Evolutionary conservation across 2,888 invertebrate genomes (phyloP).

Genomic region (Allygus modestus): DNA sequence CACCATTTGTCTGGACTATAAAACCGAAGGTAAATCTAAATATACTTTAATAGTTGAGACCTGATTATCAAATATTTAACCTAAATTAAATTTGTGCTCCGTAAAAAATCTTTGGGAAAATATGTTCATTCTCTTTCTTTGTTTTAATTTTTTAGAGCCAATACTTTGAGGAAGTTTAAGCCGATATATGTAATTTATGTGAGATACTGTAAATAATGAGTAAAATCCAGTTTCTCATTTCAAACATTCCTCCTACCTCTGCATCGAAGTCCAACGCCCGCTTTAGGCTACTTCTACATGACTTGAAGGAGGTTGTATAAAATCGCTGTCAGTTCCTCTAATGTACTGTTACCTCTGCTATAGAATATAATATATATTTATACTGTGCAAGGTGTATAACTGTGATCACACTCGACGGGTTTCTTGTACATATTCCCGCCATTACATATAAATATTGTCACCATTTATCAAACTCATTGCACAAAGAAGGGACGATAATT

Average conservation of each 20-base stretch:
- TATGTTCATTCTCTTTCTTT: no score
- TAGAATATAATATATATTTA: conserved; percentile 31
- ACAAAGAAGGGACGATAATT: conserved; percentile 23
- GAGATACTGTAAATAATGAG: background rate
- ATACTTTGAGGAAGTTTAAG: background rate
- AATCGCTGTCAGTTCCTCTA: conserved; percentile 39
- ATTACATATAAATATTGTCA: background rate
- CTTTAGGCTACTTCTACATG: background rate
- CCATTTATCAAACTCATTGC: conserved; percentile 21
- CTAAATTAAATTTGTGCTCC: no score
- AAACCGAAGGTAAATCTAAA: no score
- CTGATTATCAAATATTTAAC: no score
- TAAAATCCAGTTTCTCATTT: no score
- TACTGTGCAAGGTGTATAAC: conserved; percentile 45
- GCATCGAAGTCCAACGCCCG: conserved; percentile 7
- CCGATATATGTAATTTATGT: background rate
- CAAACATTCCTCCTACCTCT: background rate
- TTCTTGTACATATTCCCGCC: background rate
- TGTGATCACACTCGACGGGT: conserved; percentile 38
- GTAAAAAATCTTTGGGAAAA: no score
- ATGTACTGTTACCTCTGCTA: conserved; percentile 37
- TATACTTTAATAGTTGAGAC: no score
- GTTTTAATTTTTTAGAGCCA: background rate
- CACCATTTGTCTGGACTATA: no score
- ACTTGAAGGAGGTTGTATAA: conserved; percentile 11